Evolutionary conservation across 2,888 invertebrate genomes (phyloP).

Genomic region (Muschampia plurimacula): DNA sequence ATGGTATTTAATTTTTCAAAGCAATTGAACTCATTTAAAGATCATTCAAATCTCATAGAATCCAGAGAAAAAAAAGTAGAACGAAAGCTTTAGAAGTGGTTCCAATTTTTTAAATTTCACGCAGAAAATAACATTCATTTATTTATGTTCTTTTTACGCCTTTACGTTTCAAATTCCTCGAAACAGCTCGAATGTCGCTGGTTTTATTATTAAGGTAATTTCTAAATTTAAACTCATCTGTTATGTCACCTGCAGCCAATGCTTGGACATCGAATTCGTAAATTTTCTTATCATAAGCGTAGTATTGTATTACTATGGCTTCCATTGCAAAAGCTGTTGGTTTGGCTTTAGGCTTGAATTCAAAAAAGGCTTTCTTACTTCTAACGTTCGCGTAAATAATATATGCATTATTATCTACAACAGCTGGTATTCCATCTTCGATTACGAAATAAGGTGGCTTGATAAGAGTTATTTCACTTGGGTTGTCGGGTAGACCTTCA

Average conservation of each 20-base stretch:
- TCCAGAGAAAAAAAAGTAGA: no score
- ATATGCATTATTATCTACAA: background rate
- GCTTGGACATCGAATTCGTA: background rate
- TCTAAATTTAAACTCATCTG: background rate
- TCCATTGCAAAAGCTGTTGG: conserved; percentile 1
- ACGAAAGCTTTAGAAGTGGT: no score
- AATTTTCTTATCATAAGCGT: conserved; percentile 1
- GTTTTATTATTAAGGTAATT: background rate
- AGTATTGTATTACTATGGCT: background rate
- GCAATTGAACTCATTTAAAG: no score
- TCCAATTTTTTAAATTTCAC: no score
- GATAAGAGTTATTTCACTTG: background rate
- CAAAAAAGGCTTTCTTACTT: background rate
- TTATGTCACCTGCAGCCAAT: background rate
- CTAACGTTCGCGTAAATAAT: background rate
- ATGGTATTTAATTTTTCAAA: no score
- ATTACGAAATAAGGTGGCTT: background rate
- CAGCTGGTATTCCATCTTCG: background rate
- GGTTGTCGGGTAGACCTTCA: background rate
- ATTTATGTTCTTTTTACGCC: background rate
- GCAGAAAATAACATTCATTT: no score
- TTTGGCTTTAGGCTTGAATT: background rate
- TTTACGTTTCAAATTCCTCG: background rate
- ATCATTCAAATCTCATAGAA: no score
- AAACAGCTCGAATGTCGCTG: background rate